These are phyloP conservation scores for Copidosoma floridanum DNA, from an alignment of 1,140 invertebrate genomes.

Conservation along the genomic window DNA sequence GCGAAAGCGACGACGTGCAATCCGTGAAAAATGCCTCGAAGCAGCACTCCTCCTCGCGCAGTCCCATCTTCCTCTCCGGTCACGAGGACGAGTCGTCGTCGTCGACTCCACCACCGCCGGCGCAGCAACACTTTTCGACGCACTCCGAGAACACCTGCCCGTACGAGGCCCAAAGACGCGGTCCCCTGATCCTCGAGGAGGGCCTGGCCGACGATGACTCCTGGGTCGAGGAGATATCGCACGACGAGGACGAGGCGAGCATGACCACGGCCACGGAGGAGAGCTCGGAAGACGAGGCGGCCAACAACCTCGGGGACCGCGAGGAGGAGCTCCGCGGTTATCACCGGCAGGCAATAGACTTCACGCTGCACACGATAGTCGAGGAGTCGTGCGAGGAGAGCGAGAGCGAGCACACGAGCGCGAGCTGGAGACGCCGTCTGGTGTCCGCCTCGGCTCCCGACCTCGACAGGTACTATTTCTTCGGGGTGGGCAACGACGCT, in stretches of 20 bases:
- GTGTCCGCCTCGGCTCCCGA: constrained; percentile 58
- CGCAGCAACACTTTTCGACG: constrained; percentile 20
- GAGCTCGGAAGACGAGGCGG: constrained; percentile 61
- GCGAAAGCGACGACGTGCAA: constrained; percentile 51
- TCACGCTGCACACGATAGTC: constrained; percentile 88
- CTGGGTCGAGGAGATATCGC: constrained; percentile 81
- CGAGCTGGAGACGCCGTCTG: constrained; percentile 44
- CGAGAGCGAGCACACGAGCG: constrained; percentile 65
- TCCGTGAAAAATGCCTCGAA: constrained; percentile 40
- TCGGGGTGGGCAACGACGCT: background rate
- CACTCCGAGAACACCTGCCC: background rate
- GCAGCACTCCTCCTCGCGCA: background rate
- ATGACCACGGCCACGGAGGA: constrained; percentile 55
- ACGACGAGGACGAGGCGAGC: constrained; percentile 67
- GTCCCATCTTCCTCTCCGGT: background rate
- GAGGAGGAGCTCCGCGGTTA: constrained; percentile 81
- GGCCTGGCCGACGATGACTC: constrained; percentile 83
- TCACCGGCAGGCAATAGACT: constrained; percentile 78
- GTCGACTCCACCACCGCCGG: constrained; percentile 9
- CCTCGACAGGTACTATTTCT: constrained; percentile 60
- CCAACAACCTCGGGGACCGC: constrained; percentile 58
- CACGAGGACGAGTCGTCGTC: constrained; percentile 21
- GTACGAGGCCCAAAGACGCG: background rate
- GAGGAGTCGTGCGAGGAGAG: constrained; percentile 93
- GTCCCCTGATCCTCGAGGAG: constrained; percentile 72